Conservation (phyloP, 2,113 vertebrate genomes). For the Montifringilla adamsi region DNA sequence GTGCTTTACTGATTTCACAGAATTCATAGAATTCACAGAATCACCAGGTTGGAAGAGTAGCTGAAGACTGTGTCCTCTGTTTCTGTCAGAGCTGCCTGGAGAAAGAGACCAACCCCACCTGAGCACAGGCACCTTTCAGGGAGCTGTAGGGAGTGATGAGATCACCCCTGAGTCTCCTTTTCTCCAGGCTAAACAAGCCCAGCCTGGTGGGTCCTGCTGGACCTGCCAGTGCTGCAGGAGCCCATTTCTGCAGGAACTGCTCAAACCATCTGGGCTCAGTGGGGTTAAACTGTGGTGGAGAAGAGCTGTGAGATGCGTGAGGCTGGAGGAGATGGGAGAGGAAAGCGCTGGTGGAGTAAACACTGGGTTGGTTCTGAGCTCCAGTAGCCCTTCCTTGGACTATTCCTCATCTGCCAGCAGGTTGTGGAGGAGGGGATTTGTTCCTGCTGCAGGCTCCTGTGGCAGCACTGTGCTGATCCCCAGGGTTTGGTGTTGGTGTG, state of each 20-base stretch:
- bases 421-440: not conserved
- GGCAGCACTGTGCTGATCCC: not conserved
- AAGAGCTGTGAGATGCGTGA: not conserved
- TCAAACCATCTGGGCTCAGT: not conserved
- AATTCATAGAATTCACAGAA: too few species aligned
- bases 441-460: not conserved
- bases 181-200: not conserved
- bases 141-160: not conserved
- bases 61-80: not conserved
- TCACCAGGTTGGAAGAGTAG: too few species aligned
- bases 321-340: not conserved
- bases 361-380: not conserved
- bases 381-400: not conserved
- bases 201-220: fast-evolving
- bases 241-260: fast-evolving
- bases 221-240: not conserved
- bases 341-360: not conserved
- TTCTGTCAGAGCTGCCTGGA: not conserved
- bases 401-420: not conserved
- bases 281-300: not conserved
- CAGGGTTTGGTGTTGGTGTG: not conserved
- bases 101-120: not conserved
- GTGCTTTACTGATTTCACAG: too few species aligned
- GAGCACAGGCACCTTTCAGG: not conserved
- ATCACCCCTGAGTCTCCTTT: not conserved